Conservation (phyloP, 2,797 vertebrate species). For the Enteromius thamalakanensis region DNA sequence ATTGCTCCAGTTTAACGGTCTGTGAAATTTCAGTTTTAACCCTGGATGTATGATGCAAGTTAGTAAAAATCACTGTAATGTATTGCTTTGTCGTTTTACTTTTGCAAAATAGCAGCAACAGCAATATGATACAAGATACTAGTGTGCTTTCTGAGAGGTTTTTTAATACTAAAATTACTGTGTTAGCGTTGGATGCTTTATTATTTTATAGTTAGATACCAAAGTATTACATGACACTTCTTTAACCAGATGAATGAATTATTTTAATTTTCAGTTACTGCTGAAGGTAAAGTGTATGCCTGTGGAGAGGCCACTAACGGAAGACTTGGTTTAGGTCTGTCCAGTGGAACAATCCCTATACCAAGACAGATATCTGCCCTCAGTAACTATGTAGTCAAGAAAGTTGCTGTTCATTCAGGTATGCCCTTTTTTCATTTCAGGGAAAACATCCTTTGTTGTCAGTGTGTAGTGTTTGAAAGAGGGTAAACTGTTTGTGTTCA, state of each 20-base stretch:
- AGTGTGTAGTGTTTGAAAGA: neutral
- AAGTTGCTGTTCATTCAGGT: constrained; percentile 98
- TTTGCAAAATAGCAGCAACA: neutral
- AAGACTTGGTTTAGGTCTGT: constrained; percentile 90
- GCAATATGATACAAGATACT: neutral
- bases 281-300: constrained; percentile 96
- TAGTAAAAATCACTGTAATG: neutral
- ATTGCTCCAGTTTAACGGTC: neutral
- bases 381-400: constrained; percentile 98
- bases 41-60: neutral
- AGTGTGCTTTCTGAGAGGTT: neutral
- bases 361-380: constrained; percentile 95
- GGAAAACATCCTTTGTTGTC: neutral
- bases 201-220: neutral
- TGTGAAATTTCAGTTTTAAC: neutral
- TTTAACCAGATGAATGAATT: neutral
- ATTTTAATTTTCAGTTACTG: constrained; percentile 81
- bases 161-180: neutral
- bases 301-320: constrained; percentile 98
- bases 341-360: constrained; percentile 95
- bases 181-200: neutral
- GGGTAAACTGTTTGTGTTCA: constrained; percentile 53
- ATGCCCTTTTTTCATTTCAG: constrained; percentile 8
- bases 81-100: neutral
- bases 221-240: neutral